Evolutionary conservation across 2,113 vertebrate genomes (phyloP).

Genomic region (Lasiurus cinereus): DNA sequence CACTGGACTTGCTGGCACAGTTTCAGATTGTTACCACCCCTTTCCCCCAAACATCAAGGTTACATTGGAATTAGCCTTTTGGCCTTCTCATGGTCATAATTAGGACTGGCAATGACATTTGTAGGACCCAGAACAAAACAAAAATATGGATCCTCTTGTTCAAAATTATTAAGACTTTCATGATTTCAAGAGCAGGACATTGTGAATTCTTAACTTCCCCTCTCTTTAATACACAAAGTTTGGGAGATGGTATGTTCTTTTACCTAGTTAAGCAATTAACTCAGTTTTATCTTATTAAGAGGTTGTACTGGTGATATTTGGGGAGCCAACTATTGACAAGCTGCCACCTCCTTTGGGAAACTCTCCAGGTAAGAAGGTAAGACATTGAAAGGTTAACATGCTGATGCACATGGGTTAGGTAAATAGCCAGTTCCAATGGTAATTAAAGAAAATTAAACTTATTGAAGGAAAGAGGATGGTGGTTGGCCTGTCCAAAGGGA

Average conservation of each 20-base stretch:
- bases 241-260: neutral
- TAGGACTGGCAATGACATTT: neutral
- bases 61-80: too few relatives aligned
- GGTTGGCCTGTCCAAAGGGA: too few relatives aligned
- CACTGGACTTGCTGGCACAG: too few relatives aligned
- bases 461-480: too few relatives aligned
- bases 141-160: neutral
- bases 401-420: too few relatives aligned
- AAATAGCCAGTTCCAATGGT: too few relatives aligned
- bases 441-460: too few relatives aligned
- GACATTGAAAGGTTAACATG: too few relatives aligned
- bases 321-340: neutral
- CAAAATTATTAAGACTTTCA: neutral
- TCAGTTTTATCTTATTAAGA: neutral
- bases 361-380: neutral
- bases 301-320: too few relatives aligned
- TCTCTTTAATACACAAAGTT: neutral
- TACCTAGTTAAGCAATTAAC: neutral
- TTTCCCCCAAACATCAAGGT: too few relatives aligned
- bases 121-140: neutral
- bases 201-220: neutral
- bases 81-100: neutral
- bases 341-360: neutral
- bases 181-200: neutral
- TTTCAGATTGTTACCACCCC: too few relatives aligned